A percentile compares a stretch with the other conserved stretches of the same genome.
phyloP scores from a whole-genome alignment of 2,888 invertebrate genomes.

The Xestia rhomboidea region DNA sequence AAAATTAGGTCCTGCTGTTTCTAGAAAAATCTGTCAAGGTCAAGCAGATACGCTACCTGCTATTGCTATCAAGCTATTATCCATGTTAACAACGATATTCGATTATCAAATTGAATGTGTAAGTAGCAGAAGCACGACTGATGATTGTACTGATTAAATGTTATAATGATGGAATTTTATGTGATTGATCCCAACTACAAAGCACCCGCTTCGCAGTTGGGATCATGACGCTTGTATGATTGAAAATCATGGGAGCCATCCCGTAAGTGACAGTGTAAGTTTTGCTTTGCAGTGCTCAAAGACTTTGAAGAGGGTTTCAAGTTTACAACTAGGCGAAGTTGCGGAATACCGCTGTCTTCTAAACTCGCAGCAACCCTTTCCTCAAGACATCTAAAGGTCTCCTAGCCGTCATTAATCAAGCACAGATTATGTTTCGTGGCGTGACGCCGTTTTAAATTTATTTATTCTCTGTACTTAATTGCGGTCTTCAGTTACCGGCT shows the following conservation, averaged over 20 bases:
- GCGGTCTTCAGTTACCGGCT: conserved; percentile 74
- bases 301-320: conserved; percentile 1
- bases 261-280: too few species aligned
- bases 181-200: too few species aligned
- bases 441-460: conserved; percentile 74
- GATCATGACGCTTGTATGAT: too few species aligned
- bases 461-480: conserved; percentile 75
- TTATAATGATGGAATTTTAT: not conserved
- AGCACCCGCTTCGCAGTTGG: too few species aligned
- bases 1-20: not conserved
- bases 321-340: not conserved
- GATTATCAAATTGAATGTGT: not conserved
- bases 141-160: not conserved
- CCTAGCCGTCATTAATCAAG: conserved; percentile 74
- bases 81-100: not conserved
- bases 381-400: conserved; percentile 62
- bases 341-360: conserved; percentile 1
- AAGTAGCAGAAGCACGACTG: not conserved
- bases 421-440: conserved; percentile 76
- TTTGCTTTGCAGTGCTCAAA: not conserved
- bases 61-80: not conserved
- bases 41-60: not conserved
- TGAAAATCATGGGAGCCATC: too few species aligned
- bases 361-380: conserved; percentile 56
- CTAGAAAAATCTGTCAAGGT: not conserved